Evolutionary conservation across 2,113 vertebrate species (phyloP).

Genomic region (Poeciliopsis occidentalis): DNA sequence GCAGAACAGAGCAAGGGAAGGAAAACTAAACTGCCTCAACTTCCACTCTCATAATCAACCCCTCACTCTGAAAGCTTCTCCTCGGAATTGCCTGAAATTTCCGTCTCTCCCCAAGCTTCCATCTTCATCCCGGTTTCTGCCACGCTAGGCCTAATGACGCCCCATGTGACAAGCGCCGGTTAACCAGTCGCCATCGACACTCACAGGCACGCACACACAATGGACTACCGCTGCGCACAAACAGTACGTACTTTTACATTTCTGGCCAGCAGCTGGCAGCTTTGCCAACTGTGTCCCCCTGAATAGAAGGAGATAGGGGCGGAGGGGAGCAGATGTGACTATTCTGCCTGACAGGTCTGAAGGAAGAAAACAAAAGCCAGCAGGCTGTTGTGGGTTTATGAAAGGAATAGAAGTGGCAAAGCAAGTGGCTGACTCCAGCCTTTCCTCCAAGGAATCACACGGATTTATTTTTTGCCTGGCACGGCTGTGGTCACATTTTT

Average conservation of each 20-base stretch:
- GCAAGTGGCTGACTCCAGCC: slow-evolving; percentile 20
- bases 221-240: slow-evolving; percentile 9
- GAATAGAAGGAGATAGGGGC: slow-evolving; percentile 71
- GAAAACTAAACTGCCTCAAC: slow-evolving; percentile 24
- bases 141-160: slow-evolving; percentile 76
- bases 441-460: slow-evolving; percentile 18
- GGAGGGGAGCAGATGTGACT: slow-evolving; percentile 74
- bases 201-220: slow-evolving; percentile 1
- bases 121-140: slow-evolving; percentile 59
- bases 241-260: slow-evolving; percentile 13
- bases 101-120: slow-evolving; percentile 39
- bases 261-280: slow-evolving; percentile 71
- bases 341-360: slow-evolving; percentile 71
- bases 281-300: slow-evolving; percentile 70
- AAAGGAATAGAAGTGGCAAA: not conserved
- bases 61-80: slow-evolving; percentile 25
- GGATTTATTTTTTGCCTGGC: slow-evolving; percentile 22
- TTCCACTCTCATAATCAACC: slow-evolving; percentile 13
- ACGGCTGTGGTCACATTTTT: slow-evolving; percentile 7
- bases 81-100: slow-evolving; percentile 59
- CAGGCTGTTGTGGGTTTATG: slow-evolving; percentile 16
- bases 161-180: slow-evolving; percentile 75
- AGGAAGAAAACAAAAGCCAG: slow-evolving; percentile 56
- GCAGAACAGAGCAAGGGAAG: slow-evolving; percentile 37
- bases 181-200: slow-evolving; percentile 58